Percentiles rank a stretch among this genome's conserved stretches.
Evolutionary conservation across 2,888 invertebrate species (phyloP).

Genomic region (Drosophila paracracens): DNA sequence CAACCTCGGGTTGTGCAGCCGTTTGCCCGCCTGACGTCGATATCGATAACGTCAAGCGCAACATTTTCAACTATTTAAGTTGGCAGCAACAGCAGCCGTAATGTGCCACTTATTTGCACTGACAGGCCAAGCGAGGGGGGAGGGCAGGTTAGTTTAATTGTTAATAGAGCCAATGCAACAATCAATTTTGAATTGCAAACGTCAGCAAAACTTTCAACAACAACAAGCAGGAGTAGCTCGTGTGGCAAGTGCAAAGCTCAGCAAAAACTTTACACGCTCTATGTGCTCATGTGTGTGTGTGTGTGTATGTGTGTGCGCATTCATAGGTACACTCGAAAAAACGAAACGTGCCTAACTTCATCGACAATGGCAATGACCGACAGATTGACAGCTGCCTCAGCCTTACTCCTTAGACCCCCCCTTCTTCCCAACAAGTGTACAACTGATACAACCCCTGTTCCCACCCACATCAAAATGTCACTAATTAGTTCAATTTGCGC

Average conservation of each 20-base stretch:
- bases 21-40: not conserved
- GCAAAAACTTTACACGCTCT: constrained; percentile 47
- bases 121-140: constrained; percentile 27
- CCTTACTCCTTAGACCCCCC: too few relatives aligned
- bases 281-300: not conserved
- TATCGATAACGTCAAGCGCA: constrained; percentile 63
- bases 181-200: constrained; percentile 46
- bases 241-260: constrained; percentile 62
- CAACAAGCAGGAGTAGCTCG: constrained; percentile 18
- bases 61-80: constrained; percentile 60
- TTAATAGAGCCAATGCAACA: constrained; percentile 55
- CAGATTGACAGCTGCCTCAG: constrained; percentile 29
- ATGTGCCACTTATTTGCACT: constrained; percentile 26
- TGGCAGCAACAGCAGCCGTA: constrained; percentile 31
- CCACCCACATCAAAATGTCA: not conserved
- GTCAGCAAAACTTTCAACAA: constrained; percentile 61
- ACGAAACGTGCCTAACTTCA: constrained; percentile 29
- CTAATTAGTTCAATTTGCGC: constrained; percentile 9
- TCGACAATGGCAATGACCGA: constrained; percentile 27
- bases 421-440: not conserved
- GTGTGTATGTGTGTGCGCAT: constrained; percentile 13
- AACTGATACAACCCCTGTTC: not conserved
- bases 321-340: constrained; percentile 18
- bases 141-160: constrained; percentile 48
- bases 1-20: constrained; percentile 23